Evolutionary conservation across 2,797 vertebrate species (phyloP), one percentile per base, ranked within the genome.

Genomic region (Sebastes flavidus): DNA sequence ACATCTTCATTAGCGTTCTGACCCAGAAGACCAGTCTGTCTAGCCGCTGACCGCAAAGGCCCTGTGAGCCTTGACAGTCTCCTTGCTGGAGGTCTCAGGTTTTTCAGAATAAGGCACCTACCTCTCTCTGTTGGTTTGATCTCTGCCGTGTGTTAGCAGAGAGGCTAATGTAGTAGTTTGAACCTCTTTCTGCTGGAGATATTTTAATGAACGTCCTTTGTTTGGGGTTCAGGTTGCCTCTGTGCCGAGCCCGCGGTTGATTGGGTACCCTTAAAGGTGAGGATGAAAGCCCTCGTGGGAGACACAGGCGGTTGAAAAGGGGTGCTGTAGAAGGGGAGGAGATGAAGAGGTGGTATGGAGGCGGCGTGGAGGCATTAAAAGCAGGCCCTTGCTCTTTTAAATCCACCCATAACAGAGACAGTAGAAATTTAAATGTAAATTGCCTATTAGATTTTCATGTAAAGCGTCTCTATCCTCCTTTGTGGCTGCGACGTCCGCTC

Each of bases 351-450:
- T 81, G 66, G 85, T 86, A 85, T 72, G 75, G 83, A 91, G 90
- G 89, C 89, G 46, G 87, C 88, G 82, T 87, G 89, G 85, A 87
- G 87, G 89, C 90, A 93, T 94, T 93, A 91, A 92, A 95, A 89
- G 90, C 84, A 85, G 86, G 85, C 83, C 82, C 76, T 87, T 88
- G 91, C 93, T 93, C 92, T 94, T 95, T 95, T 94, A 94, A 94
- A 94, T 93, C 89, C 88, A 88, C 78, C 87, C 83, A 65, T 93
- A 94, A 94, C 87, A 88, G 88, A 94, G 81, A 91, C 91, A 89
- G 91, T 93, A 81, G 89, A 95, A 91, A 95, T 95, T 94, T 93
- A 94, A 95, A 95, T 96, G 93, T 90, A 95, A 96, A 95, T 95
- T 92, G 92, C 90, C 94, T 94, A 92, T 95, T 95, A 95, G 91